These are phyloP conservation scores for Sceloporus undulatus DNA, from an alignment of 2,113 vertebrate species.

Conservation along the genomic window DNA sequence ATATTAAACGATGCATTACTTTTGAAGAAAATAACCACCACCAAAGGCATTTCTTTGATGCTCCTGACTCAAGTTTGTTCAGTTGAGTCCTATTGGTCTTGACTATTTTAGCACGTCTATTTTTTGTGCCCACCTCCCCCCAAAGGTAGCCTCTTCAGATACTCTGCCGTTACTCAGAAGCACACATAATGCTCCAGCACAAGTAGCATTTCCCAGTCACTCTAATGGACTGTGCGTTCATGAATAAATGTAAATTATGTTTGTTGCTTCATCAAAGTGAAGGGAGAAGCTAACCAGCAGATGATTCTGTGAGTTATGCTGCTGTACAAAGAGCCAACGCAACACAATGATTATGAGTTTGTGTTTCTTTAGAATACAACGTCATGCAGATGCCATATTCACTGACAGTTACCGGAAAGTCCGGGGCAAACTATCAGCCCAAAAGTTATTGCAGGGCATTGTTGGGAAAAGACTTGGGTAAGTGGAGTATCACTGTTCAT, in stretches of 20 bases:
- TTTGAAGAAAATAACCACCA: neutral
- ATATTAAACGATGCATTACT: too few species aligned
- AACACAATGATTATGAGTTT: constrained; percentile 24
- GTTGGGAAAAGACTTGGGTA: constrained; percentile 90
- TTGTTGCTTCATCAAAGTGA: neutral
- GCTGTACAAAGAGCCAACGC: neutral
- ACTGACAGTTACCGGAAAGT: constrained; percentile 94
- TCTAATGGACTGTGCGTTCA: neutral
- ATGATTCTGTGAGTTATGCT: neutral
- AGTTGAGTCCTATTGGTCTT: neutral
- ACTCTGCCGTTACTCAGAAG: neutral
- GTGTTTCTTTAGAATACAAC: constrained; percentile 78
- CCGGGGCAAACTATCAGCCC: constrained; percentile 90
- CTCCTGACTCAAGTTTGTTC: neutral
- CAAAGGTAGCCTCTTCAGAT: neutral
- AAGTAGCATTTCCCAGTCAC: neutral
- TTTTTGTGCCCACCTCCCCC: neutral
- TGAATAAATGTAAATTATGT: neutral
- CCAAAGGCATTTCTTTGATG: neutral
- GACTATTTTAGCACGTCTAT: neutral
- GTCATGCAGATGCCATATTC: constrained; percentile 94
- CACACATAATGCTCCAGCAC: neutral
- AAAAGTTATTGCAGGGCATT: constrained; percentile 91
- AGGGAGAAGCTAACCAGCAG: neutral
- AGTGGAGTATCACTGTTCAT: constrained; percentile 45